These are phyloP conservation scores for Macrocentrus cingulum DNA, from an alignment of 1,140 invertebrate genomes.

Conservation along the genomic window DNA sequence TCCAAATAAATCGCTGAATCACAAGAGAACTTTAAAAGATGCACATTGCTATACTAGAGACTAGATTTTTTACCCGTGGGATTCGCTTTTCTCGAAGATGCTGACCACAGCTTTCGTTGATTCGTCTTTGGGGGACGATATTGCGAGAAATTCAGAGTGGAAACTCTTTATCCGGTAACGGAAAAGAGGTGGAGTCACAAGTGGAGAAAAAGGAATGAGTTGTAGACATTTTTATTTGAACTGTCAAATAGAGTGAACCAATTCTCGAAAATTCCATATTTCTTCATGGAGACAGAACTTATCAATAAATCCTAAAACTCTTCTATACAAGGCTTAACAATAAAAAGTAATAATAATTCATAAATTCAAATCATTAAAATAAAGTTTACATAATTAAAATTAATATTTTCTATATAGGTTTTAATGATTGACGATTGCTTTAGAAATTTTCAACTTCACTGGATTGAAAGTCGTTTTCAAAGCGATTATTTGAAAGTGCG, in stretches of 20 bases:
- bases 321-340: too few species aligned
- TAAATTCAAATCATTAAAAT: too few species aligned
- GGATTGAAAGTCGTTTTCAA: too few species aligned
- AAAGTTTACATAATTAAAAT: too few species aligned
- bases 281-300: neutral
- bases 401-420: too few species aligned
- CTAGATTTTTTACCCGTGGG: slow-evolving; percentile 18
- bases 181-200: neutral
- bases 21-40: slow-evolving; percentile 12
- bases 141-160: neutral
- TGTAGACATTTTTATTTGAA: slow-evolving; percentile 2
- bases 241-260: slow-evolving; percentile 7
- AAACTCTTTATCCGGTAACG: neutral
- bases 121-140: slow-evolving; percentile 26
- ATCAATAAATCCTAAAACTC: too few species aligned
- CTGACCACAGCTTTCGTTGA: slow-evolving; percentile 23
- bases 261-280: slow-evolving; percentile 10
- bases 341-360: too few species aligned
- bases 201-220: neutral
- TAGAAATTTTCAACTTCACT: too few species aligned
- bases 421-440: too few species aligned
- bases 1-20: neutral
- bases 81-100: slow-evolving; percentile 17
- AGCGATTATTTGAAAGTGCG: too few species aligned
- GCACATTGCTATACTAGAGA: slow-evolving; percentile 5